These are phyloP conservation scores for Toxonevra muliebris DNA, from an alignment of 2,888 invertebrate species.

Conservation along the genomic window DNA sequence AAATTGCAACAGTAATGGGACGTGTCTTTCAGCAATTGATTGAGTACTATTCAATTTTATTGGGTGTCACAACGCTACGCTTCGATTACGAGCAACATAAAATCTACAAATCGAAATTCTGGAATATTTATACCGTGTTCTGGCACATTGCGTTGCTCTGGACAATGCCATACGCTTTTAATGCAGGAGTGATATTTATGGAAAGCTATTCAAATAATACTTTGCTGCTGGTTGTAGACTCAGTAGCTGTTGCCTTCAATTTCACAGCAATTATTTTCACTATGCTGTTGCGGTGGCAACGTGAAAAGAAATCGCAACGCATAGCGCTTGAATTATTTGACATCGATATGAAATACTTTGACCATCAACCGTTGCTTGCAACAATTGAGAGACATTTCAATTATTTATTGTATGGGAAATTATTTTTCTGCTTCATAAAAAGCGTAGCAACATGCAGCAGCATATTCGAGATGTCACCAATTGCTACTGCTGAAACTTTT, in stretches of 20 bases:
- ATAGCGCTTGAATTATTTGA: conserved; percentile 12
- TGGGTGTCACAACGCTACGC: background rate
- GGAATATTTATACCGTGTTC: background rate
- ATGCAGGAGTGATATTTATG: background rate
- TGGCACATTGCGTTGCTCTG: background rate
- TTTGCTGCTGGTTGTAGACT: conserved; percentile 1
- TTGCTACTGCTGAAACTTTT: background rate
- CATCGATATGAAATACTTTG: conserved; percentile 9
- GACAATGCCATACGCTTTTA: background rate
- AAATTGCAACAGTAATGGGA: too few relatives aligned
- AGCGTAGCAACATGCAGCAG: background rate
- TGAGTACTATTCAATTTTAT: background rate
- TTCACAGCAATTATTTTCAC: background rate
- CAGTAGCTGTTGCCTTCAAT: conserved; percentile 9
- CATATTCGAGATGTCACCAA: background rate
- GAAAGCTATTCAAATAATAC: background rate
- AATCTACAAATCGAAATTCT: background rate
- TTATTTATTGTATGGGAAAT: conserved; percentile 7
- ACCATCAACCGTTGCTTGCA: background rate
- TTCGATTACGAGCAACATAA: background rate
- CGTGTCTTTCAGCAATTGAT: too few relatives aligned
- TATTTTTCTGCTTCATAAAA: background rate
- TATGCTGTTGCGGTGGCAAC: conserved; percentile 5
- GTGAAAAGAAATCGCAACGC: background rate
- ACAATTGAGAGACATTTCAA: conserved; percentile 6